A percentile compares a stretch with the other conserved stretches of the same genome.
phyloP scores from a whole-genome alignment of 2,113 vertebrate genomes.

The Chloropsis cyanopogon region DNA sequence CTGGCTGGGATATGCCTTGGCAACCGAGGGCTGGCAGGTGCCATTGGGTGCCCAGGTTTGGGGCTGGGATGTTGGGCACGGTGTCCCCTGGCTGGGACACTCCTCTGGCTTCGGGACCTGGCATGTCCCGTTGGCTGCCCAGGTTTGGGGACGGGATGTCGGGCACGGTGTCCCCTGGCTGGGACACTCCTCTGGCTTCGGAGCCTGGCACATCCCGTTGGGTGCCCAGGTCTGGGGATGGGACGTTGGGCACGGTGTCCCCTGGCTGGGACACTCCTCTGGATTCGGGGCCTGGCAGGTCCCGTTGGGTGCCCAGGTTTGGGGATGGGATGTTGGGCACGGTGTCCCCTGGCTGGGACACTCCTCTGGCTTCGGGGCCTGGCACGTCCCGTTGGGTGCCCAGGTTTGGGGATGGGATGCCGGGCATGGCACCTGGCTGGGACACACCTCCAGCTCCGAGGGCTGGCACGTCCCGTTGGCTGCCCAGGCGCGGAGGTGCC shows the following conservation, averaged over 20 bases:
- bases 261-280: fast-evolving
- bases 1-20: fast-evolving
- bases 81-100: background rate
- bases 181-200: too few relatives aligned
- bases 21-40: background rate
- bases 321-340: background rate
- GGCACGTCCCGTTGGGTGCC: background rate
- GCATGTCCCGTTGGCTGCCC: fast-evolving
- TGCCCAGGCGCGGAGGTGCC: background rate
- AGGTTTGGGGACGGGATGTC: background rate
- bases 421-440: background rate
- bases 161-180: background rate
- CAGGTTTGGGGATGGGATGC: background rate
- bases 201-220: fast-evolving
- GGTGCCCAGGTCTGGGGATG: background rate
- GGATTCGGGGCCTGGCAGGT: background rate
- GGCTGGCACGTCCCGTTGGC: background rate
- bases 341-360: background rate
- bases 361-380: background rate
- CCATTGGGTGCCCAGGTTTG: background rate
- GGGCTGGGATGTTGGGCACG: background rate
- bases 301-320: background rate
- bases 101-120: too few relatives aligned
- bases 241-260: background rate
- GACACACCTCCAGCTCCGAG: background rate